phyloP scores from a whole-genome alignment of 2,113 vertebrate species.

The Mobula hypostoma region DNA sequence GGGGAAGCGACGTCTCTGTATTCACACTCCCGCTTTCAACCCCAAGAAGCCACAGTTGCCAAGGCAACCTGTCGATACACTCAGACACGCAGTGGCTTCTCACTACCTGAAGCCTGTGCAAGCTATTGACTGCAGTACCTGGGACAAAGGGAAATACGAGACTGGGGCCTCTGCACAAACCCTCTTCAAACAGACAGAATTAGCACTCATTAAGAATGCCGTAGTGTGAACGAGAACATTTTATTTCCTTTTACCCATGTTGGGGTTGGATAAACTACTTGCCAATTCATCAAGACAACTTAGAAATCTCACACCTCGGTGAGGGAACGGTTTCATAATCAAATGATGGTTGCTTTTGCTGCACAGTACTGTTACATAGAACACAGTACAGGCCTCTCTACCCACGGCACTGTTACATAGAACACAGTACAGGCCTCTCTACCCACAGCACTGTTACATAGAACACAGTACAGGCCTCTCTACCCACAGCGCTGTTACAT shows the following conservation, averaged over 20 bases:
- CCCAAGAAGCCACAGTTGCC: conserved; percentile 46
- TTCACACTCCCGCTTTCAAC: conserved; percentile 38
- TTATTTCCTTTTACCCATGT: background rate
- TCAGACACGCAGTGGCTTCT: conserved; percentile 47
- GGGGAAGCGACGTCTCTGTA: background rate
- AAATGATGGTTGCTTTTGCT: background rate
- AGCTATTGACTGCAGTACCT: conserved; percentile 45
- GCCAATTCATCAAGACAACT: background rate
- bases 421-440: too few species aligned
- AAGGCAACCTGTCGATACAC: conserved; percentile 49
- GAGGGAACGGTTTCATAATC: background rate
- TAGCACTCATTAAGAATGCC: background rate
- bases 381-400: too few species aligned
- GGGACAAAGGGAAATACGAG: conserved; percentile 42
- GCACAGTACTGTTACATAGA: background rate
- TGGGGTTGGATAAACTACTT: background rate
- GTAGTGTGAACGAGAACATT: background rate
- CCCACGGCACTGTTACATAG: background rate
- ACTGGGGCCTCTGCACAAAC: background rate
- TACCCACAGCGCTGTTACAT: background rate
- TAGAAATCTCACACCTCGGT: background rate
- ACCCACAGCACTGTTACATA: background rate
- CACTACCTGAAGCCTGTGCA: conserved; percentile 48
- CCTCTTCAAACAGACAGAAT: background rate
- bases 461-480: too few species aligned